Base-by-base conservation (phyloP, 2,888 invertebrate genomes). In the Apotomis turbidana region DNA sequence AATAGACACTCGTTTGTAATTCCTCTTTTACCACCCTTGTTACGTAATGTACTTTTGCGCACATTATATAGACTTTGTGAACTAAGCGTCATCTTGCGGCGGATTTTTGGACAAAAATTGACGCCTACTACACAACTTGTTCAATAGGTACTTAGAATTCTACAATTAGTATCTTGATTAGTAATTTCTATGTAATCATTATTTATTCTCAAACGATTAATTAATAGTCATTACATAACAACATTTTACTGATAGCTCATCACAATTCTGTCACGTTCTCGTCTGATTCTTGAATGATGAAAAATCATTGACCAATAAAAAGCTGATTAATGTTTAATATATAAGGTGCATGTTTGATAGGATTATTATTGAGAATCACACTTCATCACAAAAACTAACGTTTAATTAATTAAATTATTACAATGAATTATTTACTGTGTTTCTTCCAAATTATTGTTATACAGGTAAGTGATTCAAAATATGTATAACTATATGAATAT, bases 341-440 rank as follows among this genome's bases (percentile, higher is more conserved):
- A 66, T 66, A 66, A 66, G 46, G 46, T 46, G 55, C 6, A 6
- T 57, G 12, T 3, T 46, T 8, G 66, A 66, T 66, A 9, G 57
- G 66, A 66, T 57, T 66, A 57, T 57, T 57, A 49, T 49, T 49
- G 3, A 55, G 27, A 66, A 27, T 13, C 12, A 12, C 1, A 15
- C 44, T 55, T 4, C 0, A 36, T 27, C n/a, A 66, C 8, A 46
- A 41, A 54, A 27, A 44, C 46, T 9, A 38, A 6, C 38, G 12
- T 10, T 64, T 4, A 3, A 46, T 46, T 52, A 13, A 10, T 57
- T 10, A 59, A 10, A 27, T 54, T 3, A 41, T 46, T 58, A 72
- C 51, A 51, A 72, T 72, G 72, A 68, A 63, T 58, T 68, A 63
- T 54, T 54, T 72, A 51, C 9, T 62, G 4, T 72, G 63, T 49